These are phyloP conservation scores for Labia minor DNA, from an alignment of 2,888 invertebrate species.

Conservation along the genomic window DNA sequence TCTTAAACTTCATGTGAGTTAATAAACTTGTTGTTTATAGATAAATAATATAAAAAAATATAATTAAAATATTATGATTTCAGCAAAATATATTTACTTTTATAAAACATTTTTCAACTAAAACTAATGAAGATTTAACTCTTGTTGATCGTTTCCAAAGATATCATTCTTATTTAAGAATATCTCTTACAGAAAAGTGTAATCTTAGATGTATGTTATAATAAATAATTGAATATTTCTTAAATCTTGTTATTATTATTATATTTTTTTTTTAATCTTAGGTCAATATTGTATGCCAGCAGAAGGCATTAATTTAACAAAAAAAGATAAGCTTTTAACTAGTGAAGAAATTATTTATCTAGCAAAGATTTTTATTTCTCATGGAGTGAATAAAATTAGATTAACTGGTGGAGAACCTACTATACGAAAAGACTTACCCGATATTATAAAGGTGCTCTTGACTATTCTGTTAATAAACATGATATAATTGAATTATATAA, in stretches of 20 bases:
- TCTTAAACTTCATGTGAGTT: background rate
- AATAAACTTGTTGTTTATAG: background rate
- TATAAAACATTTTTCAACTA: background rate
- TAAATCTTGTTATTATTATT: too few species aligned
- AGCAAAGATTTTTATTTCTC: conserved; percentile 69
- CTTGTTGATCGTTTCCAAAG: conserved; percentile 77
- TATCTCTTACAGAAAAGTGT: conserved; percentile 92
- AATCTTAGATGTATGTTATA: conserved; percentile 82
- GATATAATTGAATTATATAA: background rate
- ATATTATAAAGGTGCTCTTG: conserved; percentile 47
- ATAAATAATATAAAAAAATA: too few species aligned
- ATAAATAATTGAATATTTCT: background rate
- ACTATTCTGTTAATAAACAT: background rate
- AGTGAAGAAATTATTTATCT: conserved; percentile 71
- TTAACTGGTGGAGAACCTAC: conserved; percentile 97
- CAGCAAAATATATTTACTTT: background rate
- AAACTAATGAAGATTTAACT: background rate
- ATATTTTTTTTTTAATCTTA: conserved; percentile 36
- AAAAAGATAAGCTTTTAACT: conserved; percentile 60
- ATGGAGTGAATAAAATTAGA: conserved; percentile 86
- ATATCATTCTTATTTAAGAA: conserved; percentile 83
- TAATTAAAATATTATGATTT: background rate
- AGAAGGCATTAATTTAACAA: conserved; percentile 77
- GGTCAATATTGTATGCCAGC: conserved; percentile 98
- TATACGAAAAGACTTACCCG: conserved; percentile 72